Evolutionary conservation across 1,140 invertebrate species (phyloP), one percentile per base, ranked within the genome.

Genomic region (Aphaenogaster floridana): DNA sequence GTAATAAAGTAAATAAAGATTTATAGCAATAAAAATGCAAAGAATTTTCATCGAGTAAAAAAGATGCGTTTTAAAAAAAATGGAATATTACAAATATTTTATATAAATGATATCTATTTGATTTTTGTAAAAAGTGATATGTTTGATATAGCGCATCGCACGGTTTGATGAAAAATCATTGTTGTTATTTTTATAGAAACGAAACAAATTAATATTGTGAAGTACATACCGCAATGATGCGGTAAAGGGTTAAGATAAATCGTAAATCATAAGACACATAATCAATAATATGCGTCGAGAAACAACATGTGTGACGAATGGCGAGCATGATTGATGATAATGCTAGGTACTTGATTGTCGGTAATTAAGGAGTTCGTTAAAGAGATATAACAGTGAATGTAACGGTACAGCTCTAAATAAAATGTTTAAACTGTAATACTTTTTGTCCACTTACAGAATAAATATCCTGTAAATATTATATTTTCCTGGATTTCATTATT

Each of bases 391-490:
- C 63, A 87, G 21, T 83, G 69, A 78, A 72, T 34, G 86, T 90
- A 64, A 54, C 68, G 54, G 77, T 66, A 66, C 77, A 72, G 52
- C 39, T 74, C 79, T 64, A 72, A 78, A 48, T 66, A 79, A 74
- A 81, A 78, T 79, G 84, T 90, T 90, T 84, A 87, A 90, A 76
- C 88, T 90, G 88, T 90, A 89, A 87, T 89, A 90, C 74, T 84
- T 90, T 87, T 90, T 87, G 89, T 90, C 88, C 88, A 90, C 74
- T 90, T 90, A 88, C 66, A 68, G 34, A 90, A 90, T 90, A 90
- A 90, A 90, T 74, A 59, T 87, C 34, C 78, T 90, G 88, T 90
- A 90, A 87, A 90, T 90, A 90, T 66, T 79, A 68, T n/a, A 54
- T 64, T 57, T 45, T 28, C 39, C 11, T 28, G 39, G 4, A 7